Conservation (phyloP, 2,113 vertebrate species). For the Bubo blakistoni region DNA sequence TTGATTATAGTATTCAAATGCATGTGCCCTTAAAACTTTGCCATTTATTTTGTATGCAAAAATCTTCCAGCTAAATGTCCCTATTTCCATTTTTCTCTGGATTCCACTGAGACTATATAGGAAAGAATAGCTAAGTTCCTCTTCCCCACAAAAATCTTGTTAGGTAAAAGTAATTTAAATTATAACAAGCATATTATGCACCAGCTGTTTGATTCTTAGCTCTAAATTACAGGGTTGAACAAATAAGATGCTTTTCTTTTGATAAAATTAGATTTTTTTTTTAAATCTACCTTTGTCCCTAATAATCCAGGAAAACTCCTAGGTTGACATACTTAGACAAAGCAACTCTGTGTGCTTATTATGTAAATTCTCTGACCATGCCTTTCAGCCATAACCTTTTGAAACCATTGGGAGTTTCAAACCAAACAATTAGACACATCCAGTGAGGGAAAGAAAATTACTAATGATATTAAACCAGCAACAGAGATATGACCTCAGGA, state of each 20-base stretch:
- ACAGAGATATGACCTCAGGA: not conserved
- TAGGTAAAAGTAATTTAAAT: slow-evolving; percentile 17
- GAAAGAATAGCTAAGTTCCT: not conserved
- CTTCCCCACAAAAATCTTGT: not conserved
- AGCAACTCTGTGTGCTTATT: not conserved
- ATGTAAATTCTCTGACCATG: not conserved
- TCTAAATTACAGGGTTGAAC: not conserved
- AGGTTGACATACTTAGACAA: not conserved
- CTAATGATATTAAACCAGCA: not conserved
- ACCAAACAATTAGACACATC: slow-evolving; percentile 3
- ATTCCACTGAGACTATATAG: not conserved
- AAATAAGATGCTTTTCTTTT: not conserved
- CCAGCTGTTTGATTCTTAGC: not conserved
- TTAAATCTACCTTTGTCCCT: not conserved
- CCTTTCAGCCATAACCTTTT: slow-evolving; percentile 27
- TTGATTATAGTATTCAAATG: slow-evolving; percentile 67
- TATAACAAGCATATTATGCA: not conserved
- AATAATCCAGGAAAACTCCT: not conserved
- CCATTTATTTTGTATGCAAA: slow-evolving; percentile 63
- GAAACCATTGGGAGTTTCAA: not conserved
- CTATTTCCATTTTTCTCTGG: slow-evolving; percentile 48
- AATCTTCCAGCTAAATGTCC: slow-evolving; percentile 62
- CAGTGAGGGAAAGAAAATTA: not conserved
- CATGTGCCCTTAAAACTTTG: slow-evolving; percentile 62
- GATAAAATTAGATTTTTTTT: not conserved